phyloP scores from a whole-genome alignment of 2,113 vertebrate species.

The Peromyscus maniculatus region DNA sequence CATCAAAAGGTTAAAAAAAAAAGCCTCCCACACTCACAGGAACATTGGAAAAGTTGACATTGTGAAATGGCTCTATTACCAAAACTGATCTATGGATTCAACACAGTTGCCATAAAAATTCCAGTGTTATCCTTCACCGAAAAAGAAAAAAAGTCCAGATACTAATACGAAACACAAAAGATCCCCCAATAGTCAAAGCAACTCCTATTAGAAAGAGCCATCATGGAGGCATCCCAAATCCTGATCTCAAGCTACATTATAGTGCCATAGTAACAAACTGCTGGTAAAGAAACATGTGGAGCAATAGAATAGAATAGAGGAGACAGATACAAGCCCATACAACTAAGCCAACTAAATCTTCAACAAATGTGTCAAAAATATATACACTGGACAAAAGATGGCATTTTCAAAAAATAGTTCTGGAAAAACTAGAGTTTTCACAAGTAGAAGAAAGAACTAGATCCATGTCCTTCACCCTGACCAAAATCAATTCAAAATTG shows the following conservation, averaged over 20 bases:
- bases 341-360: not conserved
- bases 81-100: not conserved
- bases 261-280: not conserved
- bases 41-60: not conserved
- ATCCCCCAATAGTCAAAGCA: not conserved
- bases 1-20: too few species aligned
- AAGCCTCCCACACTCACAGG: too few species aligned
- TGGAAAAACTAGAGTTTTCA: not conserved
- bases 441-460: not conserved
- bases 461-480: not conserved
- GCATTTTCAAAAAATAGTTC: not conserved
- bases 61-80: not conserved
- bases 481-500: not conserved
- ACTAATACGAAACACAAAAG: not conserved
- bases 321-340: not conserved
- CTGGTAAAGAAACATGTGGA: not conserved
- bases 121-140: not conserved
- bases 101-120: not conserved
- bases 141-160: not conserved
- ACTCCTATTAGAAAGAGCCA: not conserved
- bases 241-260: not conserved
- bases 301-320: not conserved
- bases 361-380: not conserved
- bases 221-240: not conserved
- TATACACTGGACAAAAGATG: not conserved